Conservation (phyloP, 1,140 invertebrate genomes). For the Anastrepha ludens region DNA sequence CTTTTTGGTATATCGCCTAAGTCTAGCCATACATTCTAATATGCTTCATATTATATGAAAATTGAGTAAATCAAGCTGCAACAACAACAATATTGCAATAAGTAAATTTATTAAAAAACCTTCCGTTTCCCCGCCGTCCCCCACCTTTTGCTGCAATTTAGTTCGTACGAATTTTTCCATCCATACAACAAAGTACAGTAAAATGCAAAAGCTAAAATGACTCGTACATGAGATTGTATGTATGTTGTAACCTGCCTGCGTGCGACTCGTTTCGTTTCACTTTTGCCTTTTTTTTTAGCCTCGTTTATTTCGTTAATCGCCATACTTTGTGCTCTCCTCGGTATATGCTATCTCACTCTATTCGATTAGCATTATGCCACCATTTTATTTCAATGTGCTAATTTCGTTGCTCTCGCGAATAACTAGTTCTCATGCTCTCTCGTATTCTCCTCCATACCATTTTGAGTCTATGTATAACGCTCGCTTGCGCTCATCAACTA, state of each 20-base stretch:
- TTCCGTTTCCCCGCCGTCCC: background rate
- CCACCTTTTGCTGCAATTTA: background rate
- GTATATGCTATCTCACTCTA: conserved; percentile 16
- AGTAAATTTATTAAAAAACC: conserved; percentile 32
- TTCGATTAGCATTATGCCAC: conserved; percentile 52
- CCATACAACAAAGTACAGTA: conserved; percentile 49
- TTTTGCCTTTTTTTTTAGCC: conserved; percentile 29
- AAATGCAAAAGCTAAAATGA: conserved; percentile 44
- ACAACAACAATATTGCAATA: conserved; percentile 37
- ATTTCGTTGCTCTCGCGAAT: conserved; percentile 7
- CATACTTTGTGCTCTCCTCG: conserved; percentile 21
- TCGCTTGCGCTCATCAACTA: background rate
- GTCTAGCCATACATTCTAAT: conserved; percentile 6
- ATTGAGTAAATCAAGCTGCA: background rate
- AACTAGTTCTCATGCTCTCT: background rate
- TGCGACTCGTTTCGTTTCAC: conserved; percentile 46
- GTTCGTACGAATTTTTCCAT: conserved; percentile 41
- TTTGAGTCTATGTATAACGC: background rate
- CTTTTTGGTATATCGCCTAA: background rate
- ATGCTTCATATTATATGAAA: background rate
- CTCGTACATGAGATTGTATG: background rate
- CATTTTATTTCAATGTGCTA: conserved; percentile 49
- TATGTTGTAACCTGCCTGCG: background rate
- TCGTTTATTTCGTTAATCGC: conserved; percentile 35
- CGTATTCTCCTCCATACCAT: background rate